Evolutionary conservation across 2,797 vertebrate species (phyloP), one percentile per base, ranked within the genome.

Genomic region (Lithobates pipiens): DNA sequence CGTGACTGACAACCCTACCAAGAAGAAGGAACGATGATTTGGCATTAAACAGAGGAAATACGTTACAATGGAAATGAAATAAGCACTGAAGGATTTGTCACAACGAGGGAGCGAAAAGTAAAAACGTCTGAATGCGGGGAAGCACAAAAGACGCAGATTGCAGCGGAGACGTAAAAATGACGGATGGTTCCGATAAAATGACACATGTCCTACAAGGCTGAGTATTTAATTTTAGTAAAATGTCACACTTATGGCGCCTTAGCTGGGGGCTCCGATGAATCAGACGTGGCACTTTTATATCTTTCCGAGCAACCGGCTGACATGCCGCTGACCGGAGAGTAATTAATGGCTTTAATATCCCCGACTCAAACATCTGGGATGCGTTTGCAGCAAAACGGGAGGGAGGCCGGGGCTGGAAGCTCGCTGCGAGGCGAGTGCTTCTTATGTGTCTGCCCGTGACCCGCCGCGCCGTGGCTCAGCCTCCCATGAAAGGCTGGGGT

Each of bases 341-440:
- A 87, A 87, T 87, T 87, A 87, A 87, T 87, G 85, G 77, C 85
- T 87, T 87, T 87, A 87, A 87, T 87, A 87, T 87, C 85, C 39
- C 34, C 44, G 74, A 78, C 68, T 27, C 39, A 23, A 87, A 83
- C 85, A 83, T 87, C 81, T 87, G 85, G 81, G 80, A 81, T 83
- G 76, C 61, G 65, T 25, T 29, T 75, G 68, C 61, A 8, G 77
- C 65, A 76, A 61, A 36, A 42, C 32, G n/a, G 81, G 42, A 79
- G 81, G 44, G 73, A 70, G 61, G 34, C 36, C 42, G 25, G 21
- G 10, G 10, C n/a, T 76, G 36, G 50, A 57, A 54, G 75, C 23
- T 80, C 1, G 21, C 32, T 27, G 27, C 4, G 54, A 80, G 73
- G 68, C 54, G 36, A 72, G 44, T 3, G 61, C 29, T 9, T 9